These are phyloP conservation scores for Microdon myrmicae DNA, from an alignment of 2,888 invertebrate genomes.

Conservation along the genomic window DNA sequence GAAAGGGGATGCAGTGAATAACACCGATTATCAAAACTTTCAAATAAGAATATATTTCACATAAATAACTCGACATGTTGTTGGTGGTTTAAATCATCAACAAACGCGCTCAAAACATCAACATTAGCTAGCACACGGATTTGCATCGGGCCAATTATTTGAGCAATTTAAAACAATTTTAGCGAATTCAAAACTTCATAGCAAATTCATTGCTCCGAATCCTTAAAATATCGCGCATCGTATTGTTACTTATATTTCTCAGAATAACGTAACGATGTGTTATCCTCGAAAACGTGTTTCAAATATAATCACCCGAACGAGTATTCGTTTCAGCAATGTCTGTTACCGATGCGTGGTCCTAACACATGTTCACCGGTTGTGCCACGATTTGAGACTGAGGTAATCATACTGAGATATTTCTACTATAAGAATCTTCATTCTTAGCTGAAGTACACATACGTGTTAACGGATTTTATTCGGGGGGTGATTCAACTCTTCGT, in stretches of 20 bases:
- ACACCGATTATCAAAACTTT: constrained; percentile 41
- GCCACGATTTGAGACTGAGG: constrained; percentile 67
- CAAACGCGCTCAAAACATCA: constrained; percentile 17
- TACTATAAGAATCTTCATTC: constrained; percentile 50
- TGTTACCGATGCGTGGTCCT: constrained; percentile 22
- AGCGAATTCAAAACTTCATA: background rate
- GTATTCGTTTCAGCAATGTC: constrained; percentile 12
- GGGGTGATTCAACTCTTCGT: constrained; percentile 37
- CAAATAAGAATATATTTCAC: constrained; percentile 39
- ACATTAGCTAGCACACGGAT: constrained; percentile 10
- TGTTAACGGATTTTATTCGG: constrained; percentile 25
- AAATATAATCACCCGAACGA: constrained; percentile 14
- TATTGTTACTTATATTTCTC: too few relatives aligned
- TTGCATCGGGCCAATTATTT: constrained; percentile 29
- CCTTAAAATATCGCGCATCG: too few relatives aligned
- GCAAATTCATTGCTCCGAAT: too few relatives aligned
- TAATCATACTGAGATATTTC: constrained; percentile 62
- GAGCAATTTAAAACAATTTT: background rate
- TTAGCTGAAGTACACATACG: constrained; percentile 2
- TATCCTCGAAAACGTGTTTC: too few relatives aligned
- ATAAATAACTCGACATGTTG: constrained; percentile 50
- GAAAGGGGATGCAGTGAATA: constrained; percentile 53
- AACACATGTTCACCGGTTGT: constrained; percentile 65
- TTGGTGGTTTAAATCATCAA: constrained; percentile 49
- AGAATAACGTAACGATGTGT: too few relatives aligned